Evolutionary conservation across 2,113 vertebrate species (phyloP).

Genomic region (Diphyllodes magnificus): DNA sequence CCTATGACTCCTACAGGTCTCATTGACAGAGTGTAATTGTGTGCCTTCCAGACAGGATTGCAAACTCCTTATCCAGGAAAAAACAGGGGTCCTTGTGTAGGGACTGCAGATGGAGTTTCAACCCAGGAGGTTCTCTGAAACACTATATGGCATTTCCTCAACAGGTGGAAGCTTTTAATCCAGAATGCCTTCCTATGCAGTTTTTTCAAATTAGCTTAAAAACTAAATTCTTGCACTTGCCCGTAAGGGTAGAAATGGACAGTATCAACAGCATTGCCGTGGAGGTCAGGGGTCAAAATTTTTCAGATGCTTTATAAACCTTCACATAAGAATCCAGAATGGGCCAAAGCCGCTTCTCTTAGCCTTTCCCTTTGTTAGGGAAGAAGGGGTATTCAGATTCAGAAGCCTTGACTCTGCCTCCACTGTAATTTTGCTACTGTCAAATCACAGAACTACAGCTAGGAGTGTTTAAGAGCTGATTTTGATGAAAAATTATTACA

Average conservation of each 20-base stretch:
- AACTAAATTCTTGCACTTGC: not conserved
- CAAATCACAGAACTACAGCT: not conserved
- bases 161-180: slow-evolving; percentile 1
- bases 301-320: not conserved
- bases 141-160: not conserved
- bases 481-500: slow-evolving; percentile 40
- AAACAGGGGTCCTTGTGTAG: not conserved
- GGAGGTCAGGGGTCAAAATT: not conserved
- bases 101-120: slow-evolving; percentile 9
- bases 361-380: not conserved
- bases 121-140: not conserved
- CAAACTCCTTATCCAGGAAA: not conserved
- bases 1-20: not conserved
- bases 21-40: not conserved
- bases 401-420: not conserved
- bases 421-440: not conserved
- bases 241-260: not conserved
- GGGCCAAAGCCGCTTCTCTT: not conserved
- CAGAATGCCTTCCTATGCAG: not conserved
- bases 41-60: not conserved
- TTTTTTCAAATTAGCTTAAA: not conserved
- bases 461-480: not conserved
- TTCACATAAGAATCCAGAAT: not conserved
- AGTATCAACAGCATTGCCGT: not conserved
- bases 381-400: not conserved